These are phyloP conservation scores for Harpagoxenus sublaevis DNA, from an alignment of 2,888 invertebrate genomes.

Conservation along the genomic window DNA sequence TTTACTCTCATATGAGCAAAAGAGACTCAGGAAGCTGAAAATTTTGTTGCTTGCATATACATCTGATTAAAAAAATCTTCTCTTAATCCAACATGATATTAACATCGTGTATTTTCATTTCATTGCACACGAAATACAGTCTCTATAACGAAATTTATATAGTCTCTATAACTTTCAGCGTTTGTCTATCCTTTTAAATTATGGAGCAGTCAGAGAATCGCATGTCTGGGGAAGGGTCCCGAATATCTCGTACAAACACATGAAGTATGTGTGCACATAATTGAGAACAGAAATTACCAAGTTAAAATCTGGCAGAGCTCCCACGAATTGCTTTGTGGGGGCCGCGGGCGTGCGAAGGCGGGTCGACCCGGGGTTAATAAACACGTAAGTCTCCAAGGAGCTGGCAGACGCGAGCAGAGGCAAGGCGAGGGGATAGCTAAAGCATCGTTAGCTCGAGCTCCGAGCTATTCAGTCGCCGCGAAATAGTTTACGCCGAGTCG, in stretches of 20 bases:
- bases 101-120: background rate
- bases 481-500: slow-evolving; percentile 77
- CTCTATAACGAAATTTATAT: background rate
- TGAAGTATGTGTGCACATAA: slow-evolving; percentile 30
- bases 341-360: slow-evolving; percentile 28
- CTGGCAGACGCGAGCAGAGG: slow-evolving; percentile 41
- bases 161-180: background rate
- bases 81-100: background rate
- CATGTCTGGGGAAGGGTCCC: background rate
- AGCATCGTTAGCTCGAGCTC: slow-evolving; percentile 76
- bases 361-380: slow-evolving; percentile 73
- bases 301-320: slow-evolving; percentile 49
- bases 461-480: slow-evolving; percentile 76
- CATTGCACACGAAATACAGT: background rate
- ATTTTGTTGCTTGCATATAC: background rate
- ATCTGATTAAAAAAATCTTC: background rate
- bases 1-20: slow-evolving; percentile 1
- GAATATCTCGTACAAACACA: background rate
- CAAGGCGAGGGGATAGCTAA: slow-evolving; percentile 61
- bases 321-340: slow-evolving; percentile 52
- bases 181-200: background rate
- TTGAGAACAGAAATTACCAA: slow-evolving; percentile 48
- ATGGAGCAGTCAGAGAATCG: background rate
- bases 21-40: background rate
- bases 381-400: slow-evolving; percentile 72